Conservation (phyloP, 2,113 vertebrate species). For the Cynoglossus semilaevis region DNA sequence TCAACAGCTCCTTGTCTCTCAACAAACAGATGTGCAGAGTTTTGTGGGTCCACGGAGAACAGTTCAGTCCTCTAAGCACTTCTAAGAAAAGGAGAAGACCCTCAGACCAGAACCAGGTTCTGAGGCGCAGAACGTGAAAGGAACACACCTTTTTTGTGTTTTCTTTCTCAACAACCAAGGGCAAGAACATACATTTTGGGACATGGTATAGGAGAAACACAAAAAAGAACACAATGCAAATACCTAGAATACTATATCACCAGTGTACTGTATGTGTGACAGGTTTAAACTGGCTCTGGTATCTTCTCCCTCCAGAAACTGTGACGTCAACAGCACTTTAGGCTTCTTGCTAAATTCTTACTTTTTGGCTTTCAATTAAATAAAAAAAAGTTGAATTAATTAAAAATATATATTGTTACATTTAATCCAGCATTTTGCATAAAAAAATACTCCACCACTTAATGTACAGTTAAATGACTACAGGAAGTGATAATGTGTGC, state of each 20-base stretch:
- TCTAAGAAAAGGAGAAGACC: background rate
- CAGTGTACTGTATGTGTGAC: background rate
- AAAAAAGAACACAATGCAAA: too few relatives aligned
- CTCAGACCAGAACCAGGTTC: background rate
- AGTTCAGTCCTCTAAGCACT: conserved; percentile 48
- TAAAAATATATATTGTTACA: too few relatives aligned
- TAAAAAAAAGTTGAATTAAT: too few relatives aligned
- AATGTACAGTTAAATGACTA: too few relatives aligned
- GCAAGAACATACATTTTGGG: too few relatives aligned
- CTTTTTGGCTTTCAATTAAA: background rate
- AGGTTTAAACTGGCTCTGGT: conserved; percentile 16
- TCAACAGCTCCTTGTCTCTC: background rate
- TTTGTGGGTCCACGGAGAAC: conserved; percentile 54
- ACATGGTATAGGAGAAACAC: too few relatives aligned
- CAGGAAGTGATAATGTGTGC: too few relatives aligned
- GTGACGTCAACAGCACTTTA: conserved; percentile 54
- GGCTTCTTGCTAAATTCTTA: background rate
- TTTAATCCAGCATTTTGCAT: too few relatives aligned
- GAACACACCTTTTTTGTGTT: conserved; percentile 2
- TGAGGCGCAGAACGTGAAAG: background rate
- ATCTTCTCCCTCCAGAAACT: conserved; percentile 27
- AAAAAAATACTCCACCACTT: too few relatives aligned
- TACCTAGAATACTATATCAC: too few relatives aligned
- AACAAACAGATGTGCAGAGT: conserved; percentile 34
- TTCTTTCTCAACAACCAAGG: too few relatives aligned